Evolutionary conservation across 92 coral and sea anemone species (phyloP).

Genomic region (Porites divaricata): DNA sequence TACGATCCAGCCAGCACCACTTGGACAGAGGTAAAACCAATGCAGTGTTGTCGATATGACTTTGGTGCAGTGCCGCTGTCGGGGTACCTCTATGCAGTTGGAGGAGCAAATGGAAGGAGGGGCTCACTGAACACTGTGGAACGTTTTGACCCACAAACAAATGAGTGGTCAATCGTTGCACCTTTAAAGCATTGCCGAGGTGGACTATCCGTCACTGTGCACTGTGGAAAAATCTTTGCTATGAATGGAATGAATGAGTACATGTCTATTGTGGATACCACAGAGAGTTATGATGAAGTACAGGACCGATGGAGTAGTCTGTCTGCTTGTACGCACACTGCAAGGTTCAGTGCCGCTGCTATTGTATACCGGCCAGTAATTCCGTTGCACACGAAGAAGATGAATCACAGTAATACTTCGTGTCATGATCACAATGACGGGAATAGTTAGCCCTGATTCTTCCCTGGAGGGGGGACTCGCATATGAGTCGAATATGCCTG

Average conservation of each 20-base stretch:
- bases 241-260: constrained; percentile 98
- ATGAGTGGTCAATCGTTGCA: constrained; percentile 88
- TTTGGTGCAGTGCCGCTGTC: constrained; percentile 91
- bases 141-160: constrained; percentile 78
- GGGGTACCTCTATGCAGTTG: constrained; percentile 92
- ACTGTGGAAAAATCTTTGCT: constrained; percentile 96
- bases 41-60: constrained; percentile 90
- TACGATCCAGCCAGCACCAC: constrained; percentile 72
- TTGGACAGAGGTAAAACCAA: constrained; percentile 87
- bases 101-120: constrained; percentile 95
- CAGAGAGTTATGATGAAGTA: constrained; percentile 93
- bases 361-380: constrained; percentile 70
- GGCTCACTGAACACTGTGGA: constrained; percentile 94
- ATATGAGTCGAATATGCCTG: too few species aligned
- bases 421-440: constrained; percentile 30
- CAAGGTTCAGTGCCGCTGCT: constrained; percentile 95
- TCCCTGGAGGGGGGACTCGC: too few species aligned
- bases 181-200: constrained; percentile 93
- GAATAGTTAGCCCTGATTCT: not conserved
- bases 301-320: constrained; percentile 85
- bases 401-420: constrained; percentile 4
- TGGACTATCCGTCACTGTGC: constrained; percentile 91
- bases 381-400: constrained; percentile 16
- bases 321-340: constrained; percentile 90
- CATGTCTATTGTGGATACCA: constrained; percentile 94